Evolutionary conservation across 1,140 invertebrate species (phyloP).

Genomic region (Alviniconcha marisindica): DNA sequence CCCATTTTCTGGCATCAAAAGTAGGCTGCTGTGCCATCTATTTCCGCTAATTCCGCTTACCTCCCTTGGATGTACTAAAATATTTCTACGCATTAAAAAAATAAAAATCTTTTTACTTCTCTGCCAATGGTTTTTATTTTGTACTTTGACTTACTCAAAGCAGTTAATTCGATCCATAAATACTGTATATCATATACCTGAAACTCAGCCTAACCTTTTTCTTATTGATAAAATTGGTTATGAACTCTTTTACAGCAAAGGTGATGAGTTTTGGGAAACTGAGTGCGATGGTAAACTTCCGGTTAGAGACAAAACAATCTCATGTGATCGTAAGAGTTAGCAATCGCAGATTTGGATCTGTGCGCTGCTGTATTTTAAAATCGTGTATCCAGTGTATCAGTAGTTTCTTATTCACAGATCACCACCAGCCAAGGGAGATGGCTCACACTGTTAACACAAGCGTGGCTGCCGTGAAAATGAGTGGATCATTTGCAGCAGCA

Average conservation of each 20-base stretch:
- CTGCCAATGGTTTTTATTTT: background rate
- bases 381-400: too few relatives aligned
- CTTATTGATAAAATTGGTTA: too few relatives aligned
- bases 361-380: too few relatives aligned
- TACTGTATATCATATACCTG: too few relatives aligned
- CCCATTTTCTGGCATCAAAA: conserved; percentile 27
- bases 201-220: too few relatives aligned
- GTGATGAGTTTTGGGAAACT: too few relatives aligned
- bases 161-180: too few relatives aligned
- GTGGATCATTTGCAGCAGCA: conserved; percentile 30
- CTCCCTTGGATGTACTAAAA: background rate
- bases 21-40: conserved; percentile 28
- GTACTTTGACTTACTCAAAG: background rate
- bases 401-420: background rate
- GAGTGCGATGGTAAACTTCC: conserved; percentile 21
- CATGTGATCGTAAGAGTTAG: conserved; percentile 24
- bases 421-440: background rate
- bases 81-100: background rate
- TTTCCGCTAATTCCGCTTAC: background rate
- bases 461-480: conserved; percentile 46
- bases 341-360: too few relatives aligned
- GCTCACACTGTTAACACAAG: conserved; percentile 40
- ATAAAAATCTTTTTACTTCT: background rate
- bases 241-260: too few relatives aligned
- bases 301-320: conserved; percentile 34